Base-by-base conservation (phyloP, 2,797 vertebrate species). In the Trachops cirrhosus region DNA sequence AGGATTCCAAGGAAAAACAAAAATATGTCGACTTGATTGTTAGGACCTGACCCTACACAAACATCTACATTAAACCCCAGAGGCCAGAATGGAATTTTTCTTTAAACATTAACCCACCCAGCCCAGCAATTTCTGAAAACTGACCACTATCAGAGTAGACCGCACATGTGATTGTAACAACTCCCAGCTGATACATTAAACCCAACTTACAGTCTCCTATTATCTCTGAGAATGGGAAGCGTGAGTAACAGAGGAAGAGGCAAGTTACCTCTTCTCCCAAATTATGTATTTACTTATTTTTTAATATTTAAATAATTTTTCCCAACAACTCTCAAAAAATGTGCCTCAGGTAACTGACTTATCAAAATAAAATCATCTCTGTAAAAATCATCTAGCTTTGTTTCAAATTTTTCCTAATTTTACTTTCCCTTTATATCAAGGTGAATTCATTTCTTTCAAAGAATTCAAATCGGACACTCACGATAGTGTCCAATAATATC, bases 61-160 rank as follows among this genome's bases (percentile, higher is more conserved):
- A 96, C 37, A 41, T 50, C 39, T 68, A 46, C 14, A 82, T 67
- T 73, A 96, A 77, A 79, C 29, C 29, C 32, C 34, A 59, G 39
- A 87, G 44, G 78, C 78, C 46, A 71, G 32, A 93, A 70, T 6
- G 88, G 57, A 79, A 54, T 80, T 89, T 92, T 89, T 73, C 93
- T 94, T 93, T 95, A 96, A 95, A 94, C 80, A 85, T 96, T 88
- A 91, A 89, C 64, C 44, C 26, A 89, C 34, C 48, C 80, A 50
- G 91, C 29, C 46, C 83, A 80, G 32, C 48, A 79, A 68, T 96
- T 96, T 93, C 93, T 92, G 78, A 95, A 89, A 50, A 52, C 92
- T 50, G 86, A 46, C 46, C 74, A 84, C 29, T 78, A 39, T 62
- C 46, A 39, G 9, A 9, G 68, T 1, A 84, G 86, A 88, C 10